Evolutionary conservation across 2,888 invertebrate species (phyloP), one percentile per base, ranked within the genome.

Genomic region (Drosophila pegasa): DNA sequence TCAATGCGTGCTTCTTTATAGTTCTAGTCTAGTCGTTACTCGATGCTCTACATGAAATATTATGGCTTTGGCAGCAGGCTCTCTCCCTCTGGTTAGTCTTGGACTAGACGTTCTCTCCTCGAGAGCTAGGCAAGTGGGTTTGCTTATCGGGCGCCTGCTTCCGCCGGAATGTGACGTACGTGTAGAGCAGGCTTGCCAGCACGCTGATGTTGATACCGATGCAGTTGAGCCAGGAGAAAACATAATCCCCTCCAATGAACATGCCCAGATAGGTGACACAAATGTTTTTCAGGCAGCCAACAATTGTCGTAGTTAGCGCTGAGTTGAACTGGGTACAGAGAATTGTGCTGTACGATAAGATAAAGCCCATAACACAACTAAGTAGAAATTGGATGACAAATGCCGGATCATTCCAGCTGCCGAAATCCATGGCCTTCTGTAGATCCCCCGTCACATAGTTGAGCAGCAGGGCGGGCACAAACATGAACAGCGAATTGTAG

Each of bases 281-380:
- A 80, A 99, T 97, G 93, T 99, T 99, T 93, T 99, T 99, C 59
- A 99, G 94, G 89, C 99, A 99, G 6, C 99, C 99, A 77, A 99
- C 97, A 67, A 99, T 98, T 6, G 99, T 98, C 0, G 99, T 99
- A 0, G 99, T 99, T 50, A 99, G 93, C n/a, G 99, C 99, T 62
- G 99, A 99, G 92, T 99, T 99, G 92, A 97, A 95, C 87, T 97
- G 95, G 0, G 99, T 99, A 93, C 99, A 99, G 41, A 99, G 92
- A 88, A 99, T 96, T 14, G 98, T 97, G 91, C 98, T 97, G 92
- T 98, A 99, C 45, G 97, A 97, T 54, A 99, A 93, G 50, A 99
- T 93, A 92, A 99, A 99, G 0, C 99, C 99, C 98, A 99, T 98
- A 12, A 98, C 93, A 92, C 99, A 99, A 0, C 99, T 98, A 83